Conservation (phyloP, 2,113 vertebrate genomes). For the Setophaga petechia region DNA sequence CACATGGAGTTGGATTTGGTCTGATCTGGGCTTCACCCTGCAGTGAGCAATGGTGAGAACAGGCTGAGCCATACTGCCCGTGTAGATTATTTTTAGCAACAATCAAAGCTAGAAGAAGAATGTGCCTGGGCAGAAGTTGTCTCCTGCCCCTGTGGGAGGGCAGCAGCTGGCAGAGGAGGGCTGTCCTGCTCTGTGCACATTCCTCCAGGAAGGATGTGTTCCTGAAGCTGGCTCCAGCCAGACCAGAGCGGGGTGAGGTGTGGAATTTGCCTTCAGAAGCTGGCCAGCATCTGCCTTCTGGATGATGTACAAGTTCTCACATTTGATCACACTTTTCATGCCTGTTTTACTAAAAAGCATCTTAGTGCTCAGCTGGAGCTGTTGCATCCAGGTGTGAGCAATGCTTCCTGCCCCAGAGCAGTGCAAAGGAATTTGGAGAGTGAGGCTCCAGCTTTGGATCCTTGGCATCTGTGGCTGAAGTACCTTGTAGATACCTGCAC, state of each 20-base stretch:
- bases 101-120: neutral
- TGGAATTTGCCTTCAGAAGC: slow-evolving; percentile 17
- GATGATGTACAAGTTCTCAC: neutral
- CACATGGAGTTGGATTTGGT: neutral
- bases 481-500: neutral
- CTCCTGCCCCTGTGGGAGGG: neutral
- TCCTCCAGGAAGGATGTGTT: neutral
- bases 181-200: neutral
- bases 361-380: neutral
- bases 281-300: slow-evolving; percentile 5
- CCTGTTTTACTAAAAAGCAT: neutral
- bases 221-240: neutral
- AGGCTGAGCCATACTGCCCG: neutral
- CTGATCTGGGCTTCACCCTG: neutral
- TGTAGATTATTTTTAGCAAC: neutral
- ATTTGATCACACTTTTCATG: neutral
- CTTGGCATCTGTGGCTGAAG: neutral
- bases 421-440: neutral
- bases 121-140: neutral
- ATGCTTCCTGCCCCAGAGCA: neutral
- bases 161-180: neutral
- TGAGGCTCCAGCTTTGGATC: neutral
- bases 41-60: neutral
- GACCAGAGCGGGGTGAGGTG: neutral
- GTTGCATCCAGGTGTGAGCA: neutral